Percentiles rank a stretch among this genome's conserved stretches.
Conservation (phyloP, 2,113 vertebrate species). For the Etheostoma spectabile region DNA sequence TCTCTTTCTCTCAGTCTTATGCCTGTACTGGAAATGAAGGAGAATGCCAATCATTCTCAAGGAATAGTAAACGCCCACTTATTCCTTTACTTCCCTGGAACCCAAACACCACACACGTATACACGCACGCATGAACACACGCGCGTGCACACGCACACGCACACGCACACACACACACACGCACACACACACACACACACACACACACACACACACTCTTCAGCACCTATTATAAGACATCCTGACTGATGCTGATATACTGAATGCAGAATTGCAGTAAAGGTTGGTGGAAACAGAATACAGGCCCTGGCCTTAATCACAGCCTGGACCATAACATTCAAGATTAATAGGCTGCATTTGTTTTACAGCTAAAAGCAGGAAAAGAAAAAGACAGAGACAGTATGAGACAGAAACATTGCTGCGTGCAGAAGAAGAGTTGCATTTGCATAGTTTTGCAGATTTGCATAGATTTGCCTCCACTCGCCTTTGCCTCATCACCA, state of each 20-base stretch:
- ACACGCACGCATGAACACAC: slow-evolving; percentile 15
- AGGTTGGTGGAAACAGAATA: slow-evolving; percentile 55
- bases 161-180: neutral
- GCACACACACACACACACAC: slow-evolving; percentile 6
- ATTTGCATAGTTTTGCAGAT: neutral
- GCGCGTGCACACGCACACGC: neutral
- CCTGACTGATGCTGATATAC: slow-evolving; percentile 57
- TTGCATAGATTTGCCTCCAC: neutral
- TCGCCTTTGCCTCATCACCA: slow-evolving; percentile 3
- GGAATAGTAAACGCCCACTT: slow-evolving; percentile 72
- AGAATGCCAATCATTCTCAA: slow-evolving; percentile 83
- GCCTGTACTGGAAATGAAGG: slow-evolving; percentile 82
- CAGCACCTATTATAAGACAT: slow-evolving; percentile 20
- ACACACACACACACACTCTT: slow-evolving; percentile 10
- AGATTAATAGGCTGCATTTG: slow-evolving; percentile 64
- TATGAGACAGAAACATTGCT: slow-evolving; percentile 31
- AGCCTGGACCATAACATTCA: slow-evolving; percentile 49
- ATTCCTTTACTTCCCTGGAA: slow-evolving; percentile 68
- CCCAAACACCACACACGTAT: slow-evolving; percentile 50
- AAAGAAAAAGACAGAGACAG: slow-evolving; percentile 25
- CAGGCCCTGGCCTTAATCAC: slow-evolving; percentile 68
- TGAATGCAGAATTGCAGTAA: slow-evolving; percentile 50
- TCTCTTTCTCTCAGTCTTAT: slow-evolving; percentile 61
- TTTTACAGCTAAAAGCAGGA: slow-evolving; percentile 51
- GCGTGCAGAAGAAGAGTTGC: slow-evolving; percentile 25